Conservation (phyloP, 2,797 vertebrate species). For the Lepilemur septentrionalis region DNA sequence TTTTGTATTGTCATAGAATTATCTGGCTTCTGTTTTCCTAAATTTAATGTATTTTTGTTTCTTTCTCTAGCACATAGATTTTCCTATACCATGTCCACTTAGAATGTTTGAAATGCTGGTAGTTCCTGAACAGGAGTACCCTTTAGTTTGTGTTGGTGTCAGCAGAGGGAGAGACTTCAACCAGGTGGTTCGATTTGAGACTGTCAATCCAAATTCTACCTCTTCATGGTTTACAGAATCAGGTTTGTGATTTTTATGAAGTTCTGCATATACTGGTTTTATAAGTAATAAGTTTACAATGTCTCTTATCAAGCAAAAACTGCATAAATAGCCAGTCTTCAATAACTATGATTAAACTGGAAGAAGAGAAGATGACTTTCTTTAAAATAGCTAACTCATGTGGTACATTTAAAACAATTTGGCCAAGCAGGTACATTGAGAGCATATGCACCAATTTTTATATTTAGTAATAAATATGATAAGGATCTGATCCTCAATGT, state of each 20-base stretch:
- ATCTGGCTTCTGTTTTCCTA: slow-evolving; percentile 7
- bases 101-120: slow-evolving; percentile 96
- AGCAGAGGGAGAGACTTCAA: slow-evolving; percentile 93
- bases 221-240: slow-evolving; percentile 97
- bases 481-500: neutral
- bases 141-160: slow-evolving; percentile 95
- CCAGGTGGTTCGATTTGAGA: slow-evolving; percentile 95
- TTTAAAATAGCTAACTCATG: neutral
- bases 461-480: neutral
- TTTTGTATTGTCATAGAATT: neutral
- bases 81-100: slow-evolving; percentile 93
- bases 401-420: neutral
- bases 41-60: slow-evolving; percentile 66
- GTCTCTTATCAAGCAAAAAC: slow-evolving; percentile 1
- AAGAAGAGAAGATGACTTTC: neutral
- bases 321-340: neutral
- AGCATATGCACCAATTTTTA: neutral
- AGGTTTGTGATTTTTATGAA: slow-evolving; percentile 85
- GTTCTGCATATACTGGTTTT: neutral
- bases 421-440: neutral
- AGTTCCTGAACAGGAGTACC: slow-evolving; percentile 94
- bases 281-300: neutral
- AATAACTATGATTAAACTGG: neutral
- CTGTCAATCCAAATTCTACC: slow-evolving; percentile 95
- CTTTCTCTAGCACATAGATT: slow-evolving; percentile 91